A percentile compares a stretch with the other conserved stretches of the same genome.
Evolutionary conservation across 35 echinoderm and acorn worm genomes (phyloP).

Genomic region (Apostichopus japonicus): DNA sequence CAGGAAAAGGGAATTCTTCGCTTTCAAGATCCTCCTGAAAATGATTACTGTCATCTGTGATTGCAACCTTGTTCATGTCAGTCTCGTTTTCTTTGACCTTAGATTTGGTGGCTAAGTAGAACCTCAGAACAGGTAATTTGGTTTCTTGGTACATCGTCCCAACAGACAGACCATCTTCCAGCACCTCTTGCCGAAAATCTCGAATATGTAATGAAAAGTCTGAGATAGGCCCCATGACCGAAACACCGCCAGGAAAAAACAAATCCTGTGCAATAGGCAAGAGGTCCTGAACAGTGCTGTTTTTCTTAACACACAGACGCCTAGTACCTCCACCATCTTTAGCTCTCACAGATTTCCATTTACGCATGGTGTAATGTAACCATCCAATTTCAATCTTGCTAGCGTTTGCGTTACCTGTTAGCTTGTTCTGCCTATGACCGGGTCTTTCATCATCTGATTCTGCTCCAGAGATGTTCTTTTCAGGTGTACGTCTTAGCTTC

Average conservation of each 20-base stretch:
- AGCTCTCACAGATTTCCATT: too few relatives aligned
- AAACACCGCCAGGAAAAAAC: not conserved
- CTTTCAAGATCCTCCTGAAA: too few relatives aligned
- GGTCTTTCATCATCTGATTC: not conserved
- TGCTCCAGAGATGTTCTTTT: not conserved
- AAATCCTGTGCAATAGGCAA: not conserved
- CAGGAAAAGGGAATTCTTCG: too few relatives aligned
- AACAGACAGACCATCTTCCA: not conserved
- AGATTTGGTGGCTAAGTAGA: not conserved
- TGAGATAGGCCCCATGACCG: not conserved
- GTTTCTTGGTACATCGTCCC: not conserved
- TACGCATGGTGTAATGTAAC: not conserved
- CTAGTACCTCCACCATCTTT: conserved; percentile 6
- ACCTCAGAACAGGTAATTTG: not conserved
- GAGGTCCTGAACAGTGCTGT: not conserved
- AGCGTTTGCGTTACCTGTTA: not conserved
- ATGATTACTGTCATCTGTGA: too few relatives aligned
- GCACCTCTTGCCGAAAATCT: not conserved
- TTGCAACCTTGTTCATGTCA: not conserved
- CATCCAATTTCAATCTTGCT: not conserved
- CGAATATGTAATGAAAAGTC: not conserved
- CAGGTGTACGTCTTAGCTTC: too few relatives aligned
- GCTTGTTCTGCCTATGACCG: too few relatives aligned
- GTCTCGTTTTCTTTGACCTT: not conserved
- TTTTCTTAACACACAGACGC: not conserved